phyloP scores from a whole-genome alignment of 2,797 vertebrate genomes.

The Kryptolebias ocellatus region DNA sequence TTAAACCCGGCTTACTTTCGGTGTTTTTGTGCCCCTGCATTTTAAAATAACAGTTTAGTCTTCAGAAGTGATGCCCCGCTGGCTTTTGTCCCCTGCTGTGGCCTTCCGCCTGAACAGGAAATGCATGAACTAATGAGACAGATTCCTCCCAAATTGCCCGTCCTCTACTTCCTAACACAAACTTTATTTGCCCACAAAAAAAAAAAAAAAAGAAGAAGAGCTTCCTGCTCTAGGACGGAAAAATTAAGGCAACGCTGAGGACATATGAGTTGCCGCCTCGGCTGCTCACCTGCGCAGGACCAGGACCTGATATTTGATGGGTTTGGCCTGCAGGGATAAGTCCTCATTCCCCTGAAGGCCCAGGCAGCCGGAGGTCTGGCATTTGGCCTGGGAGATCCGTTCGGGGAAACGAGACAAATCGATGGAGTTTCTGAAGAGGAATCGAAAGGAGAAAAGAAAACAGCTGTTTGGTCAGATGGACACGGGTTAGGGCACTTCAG shows the following conservation, averaged over 20 bases:
- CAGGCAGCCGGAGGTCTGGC: slow-evolving; percentile 69
- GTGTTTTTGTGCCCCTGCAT: too few species aligned
- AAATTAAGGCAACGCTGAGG: neutral
- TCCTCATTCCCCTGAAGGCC: slow-evolving; percentile 46
- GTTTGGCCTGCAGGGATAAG: slow-evolving; percentile 61
- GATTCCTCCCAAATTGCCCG: neutral
- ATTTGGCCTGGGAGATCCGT: slow-evolving; percentile 65
- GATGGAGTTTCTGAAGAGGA: slow-evolving; percentile 43
- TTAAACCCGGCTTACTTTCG: too few species aligned
- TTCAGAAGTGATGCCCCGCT: too few species aligned
- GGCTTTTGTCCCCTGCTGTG: too few species aligned
- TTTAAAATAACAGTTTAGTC: too few species aligned
- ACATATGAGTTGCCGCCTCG: too few species aligned
- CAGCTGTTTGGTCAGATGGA: too few species aligned
- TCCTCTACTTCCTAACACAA: neutral
- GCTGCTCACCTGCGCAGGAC: slow-evolving; percentile 72
- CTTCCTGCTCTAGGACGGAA: neutral
- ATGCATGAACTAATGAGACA: neutral
- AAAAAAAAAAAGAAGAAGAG: too few species aligned
- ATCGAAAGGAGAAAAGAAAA: neutral
- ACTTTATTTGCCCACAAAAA: neutral
- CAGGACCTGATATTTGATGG: slow-evolving; percentile 72
- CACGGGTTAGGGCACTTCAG: too few species aligned
- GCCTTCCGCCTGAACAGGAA: slow-evolving; percentile 1
- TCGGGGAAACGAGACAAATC: slow-evolving; percentile 61